These are phyloP conservation scores for Carassius carassius DNA, from an alignment of 2,113 vertebrate genomes.

Conservation along the genomic window DNA sequence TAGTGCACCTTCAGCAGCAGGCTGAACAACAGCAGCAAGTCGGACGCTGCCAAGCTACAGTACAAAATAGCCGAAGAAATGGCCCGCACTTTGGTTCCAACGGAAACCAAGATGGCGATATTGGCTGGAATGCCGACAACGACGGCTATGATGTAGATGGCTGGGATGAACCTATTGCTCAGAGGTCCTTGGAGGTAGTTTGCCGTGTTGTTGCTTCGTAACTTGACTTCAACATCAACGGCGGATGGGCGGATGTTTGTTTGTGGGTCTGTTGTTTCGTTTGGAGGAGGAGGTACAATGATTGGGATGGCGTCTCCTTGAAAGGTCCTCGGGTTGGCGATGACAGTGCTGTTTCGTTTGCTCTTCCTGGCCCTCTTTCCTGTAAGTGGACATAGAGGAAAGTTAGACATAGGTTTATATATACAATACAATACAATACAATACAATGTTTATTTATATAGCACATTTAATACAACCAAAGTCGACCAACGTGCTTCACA, in stretches of 20 bases:
- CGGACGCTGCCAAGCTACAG: slow-evolving; percentile 83
- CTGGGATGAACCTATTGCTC: slow-evolving; percentile 80
- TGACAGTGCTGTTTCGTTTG: not conserved
- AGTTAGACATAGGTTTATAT: not conserved
- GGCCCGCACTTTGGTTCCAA: slow-evolving; percentile 73
- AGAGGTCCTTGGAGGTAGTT: slow-evolving; percentile 75
- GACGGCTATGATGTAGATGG: slow-evolving; percentile 73
- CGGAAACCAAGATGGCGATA: slow-evolving; percentile 69
- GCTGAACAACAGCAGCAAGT: slow-evolving; percentile 84
- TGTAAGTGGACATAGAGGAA: not conserved
- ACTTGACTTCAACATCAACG: slow-evolving; percentile 22
- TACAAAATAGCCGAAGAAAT: slow-evolving; percentile 83
- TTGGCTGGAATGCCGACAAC: slow-evolving; percentile 82
- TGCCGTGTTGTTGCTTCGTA: slow-evolving; percentile 61
- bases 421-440: too few species aligned
- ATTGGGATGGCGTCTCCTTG: slow-evolving; percentile 23
- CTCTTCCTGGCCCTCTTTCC: not conserved
- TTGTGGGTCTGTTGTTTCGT: slow-evolving; percentile 47
- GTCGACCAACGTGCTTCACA: too few species aligned
- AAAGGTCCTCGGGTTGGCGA: slow-evolving; percentile 15
- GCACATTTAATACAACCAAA: too few species aligned
- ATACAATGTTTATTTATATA: too few species aligned
- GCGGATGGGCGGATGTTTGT: not conserved
- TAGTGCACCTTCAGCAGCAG: slow-evolving; percentile 84
- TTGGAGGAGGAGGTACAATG: not conserved